These are phyloP conservation scores for Heliconius eleuchia DNA, from an alignment of 1,140 invertebrate genomes.

Conservation along the genomic window DNA sequence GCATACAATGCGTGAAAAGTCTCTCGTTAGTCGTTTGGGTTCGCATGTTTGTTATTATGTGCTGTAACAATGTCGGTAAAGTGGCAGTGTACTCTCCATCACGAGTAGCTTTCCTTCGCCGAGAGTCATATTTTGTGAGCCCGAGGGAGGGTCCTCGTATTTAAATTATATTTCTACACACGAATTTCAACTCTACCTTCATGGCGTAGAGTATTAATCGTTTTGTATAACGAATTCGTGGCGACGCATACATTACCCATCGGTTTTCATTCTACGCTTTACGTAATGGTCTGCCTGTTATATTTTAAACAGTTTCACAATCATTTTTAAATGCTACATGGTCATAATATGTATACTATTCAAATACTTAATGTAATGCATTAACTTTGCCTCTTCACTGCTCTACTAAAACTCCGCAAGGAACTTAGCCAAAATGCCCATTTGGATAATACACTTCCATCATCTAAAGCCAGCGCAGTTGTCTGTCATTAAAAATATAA, in stretches of 20 bases:
- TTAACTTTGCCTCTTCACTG: constrained; percentile 19
- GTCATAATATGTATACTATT: constrained; percentile 22
- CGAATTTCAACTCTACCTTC: constrained; percentile 34
- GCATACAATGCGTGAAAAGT: constrained; percentile 34
- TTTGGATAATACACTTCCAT: constrained; percentile 10
- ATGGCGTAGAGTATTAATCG: constrained; percentile 21
- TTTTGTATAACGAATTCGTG: constrained; percentile 34
- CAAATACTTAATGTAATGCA: constrained; percentile 24
- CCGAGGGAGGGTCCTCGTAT: constrained; percentile 41
- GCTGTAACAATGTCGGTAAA: constrained; percentile 52
- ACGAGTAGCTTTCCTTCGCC: constrained; percentile 57
- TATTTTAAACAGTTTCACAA: constrained; percentile 23
- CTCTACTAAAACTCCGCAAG: constrained; percentile 12
- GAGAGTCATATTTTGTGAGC: constrained; percentile 42
- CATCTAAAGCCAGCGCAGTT: constrained; percentile 1
- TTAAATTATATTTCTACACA: constrained; percentile 25
- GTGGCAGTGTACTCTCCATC: constrained; percentile 48
- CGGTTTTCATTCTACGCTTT: constrained; percentile 39
- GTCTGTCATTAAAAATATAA: constrained; percentile 7
- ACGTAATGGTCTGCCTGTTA: constrained; percentile 44
- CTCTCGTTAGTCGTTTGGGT: constrained; percentile 35
- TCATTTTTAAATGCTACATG: constrained; percentile 24
- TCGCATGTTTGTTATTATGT: constrained; percentile 45
- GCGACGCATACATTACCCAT: constrained; percentile 55
- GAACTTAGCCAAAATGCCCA: constrained; percentile 9